Percentiles rank a stretch among this genome's conserved stretches.
Evolutionary conservation across 2,888 invertebrate species (phyloP).

Genomic region (Strigamia transsilvanica): DNA sequence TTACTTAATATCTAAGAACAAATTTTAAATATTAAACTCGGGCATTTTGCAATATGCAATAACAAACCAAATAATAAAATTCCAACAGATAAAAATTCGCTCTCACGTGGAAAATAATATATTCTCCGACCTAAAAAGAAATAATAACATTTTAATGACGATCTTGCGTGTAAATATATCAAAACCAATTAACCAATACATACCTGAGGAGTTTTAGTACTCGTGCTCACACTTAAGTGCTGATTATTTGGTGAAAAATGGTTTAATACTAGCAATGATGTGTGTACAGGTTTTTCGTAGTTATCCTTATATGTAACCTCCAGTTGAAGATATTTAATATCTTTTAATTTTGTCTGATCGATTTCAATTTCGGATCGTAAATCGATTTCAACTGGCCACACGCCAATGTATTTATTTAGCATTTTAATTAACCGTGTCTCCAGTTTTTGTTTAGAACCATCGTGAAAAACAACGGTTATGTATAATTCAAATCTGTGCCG

Average conservation of each 20-base stretch:
- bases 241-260: constrained; percentile 84
- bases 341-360: constrained; percentile 57
- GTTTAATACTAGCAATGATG: constrained; percentile 76
- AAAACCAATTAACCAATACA: constrained; percentile 52
- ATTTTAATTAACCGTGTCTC: constrained; percentile 72
- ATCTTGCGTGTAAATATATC: neutral
- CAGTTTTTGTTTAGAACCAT: constrained; percentile 73
- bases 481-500: constrained; percentile 57
- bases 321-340: constrained; percentile 57
- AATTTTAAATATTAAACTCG: neutral
- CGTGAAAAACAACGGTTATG: constrained; percentile 57
- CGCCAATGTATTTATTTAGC: constrained; percentile 74
- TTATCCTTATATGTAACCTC: constrained; percentile 75
- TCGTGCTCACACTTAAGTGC: constrained; percentile 85
- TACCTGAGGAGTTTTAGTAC: constrained; percentile 80
- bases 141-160: constrained; percentile 23
- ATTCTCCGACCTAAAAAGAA: constrained; percentile 80
- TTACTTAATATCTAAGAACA: constrained; percentile 77
- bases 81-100: constrained; percentile 88
- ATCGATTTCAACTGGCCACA: constrained; percentile 86
- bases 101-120: constrained; percentile 91
- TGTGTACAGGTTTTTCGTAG: constrained; percentile 72
- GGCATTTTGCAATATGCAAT: neutral
- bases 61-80: constrained; percentile 79
- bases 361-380: constrained; percentile 72